Conservation (phyloP, 2,888 invertebrate species). For the Orchesella flavescens region DNA sequence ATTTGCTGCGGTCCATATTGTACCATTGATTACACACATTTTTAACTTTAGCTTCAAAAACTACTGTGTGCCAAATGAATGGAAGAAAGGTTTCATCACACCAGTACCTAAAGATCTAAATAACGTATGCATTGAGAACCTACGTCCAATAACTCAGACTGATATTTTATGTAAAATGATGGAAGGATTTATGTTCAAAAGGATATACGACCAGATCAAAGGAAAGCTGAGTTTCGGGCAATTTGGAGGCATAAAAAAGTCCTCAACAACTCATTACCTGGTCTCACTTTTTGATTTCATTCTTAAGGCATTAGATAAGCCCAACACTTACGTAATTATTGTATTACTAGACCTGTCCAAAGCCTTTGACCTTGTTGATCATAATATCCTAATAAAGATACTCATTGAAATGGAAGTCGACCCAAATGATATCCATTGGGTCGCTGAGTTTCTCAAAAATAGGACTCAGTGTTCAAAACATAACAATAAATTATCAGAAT, state of each 20-base stretch:
- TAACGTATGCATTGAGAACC: background rate
- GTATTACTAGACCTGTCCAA: constrained; percentile 26
- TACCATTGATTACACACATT: constrained; percentile 21
- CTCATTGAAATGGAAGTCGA: constrained; percentile 8
- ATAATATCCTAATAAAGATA: background rate
- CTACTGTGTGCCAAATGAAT: background rate
- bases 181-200: constrained; percentile 25
- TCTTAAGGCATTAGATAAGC: constrained; percentile 11
- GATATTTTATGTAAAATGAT: constrained; percentile 20
- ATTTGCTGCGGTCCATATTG: constrained; percentile 34
- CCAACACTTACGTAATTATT: constrained; percentile 26
- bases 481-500: background rate
- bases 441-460: constrained; percentile 14
- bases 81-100: constrained; percentile 36
- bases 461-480: constrained; percentile 20
- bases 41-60: constrained; percentile 13
- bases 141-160: constrained; percentile 31
- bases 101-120: constrained; percentile 19
- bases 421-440: constrained; percentile 10
- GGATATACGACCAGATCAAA: constrained; percentile 9
- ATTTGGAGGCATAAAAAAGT: constrained; percentile 29
- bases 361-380: constrained; percentile 35
- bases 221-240: background rate
- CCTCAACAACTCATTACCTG: constrained; percentile 18
- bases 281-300: constrained; percentile 25